Percentiles rank a stretch among this genome's conserved stretches.
Evolutionary conservation across 2,113 vertebrate species (phyloP).

Genomic region (Psephotus haematonotus): DNA sequence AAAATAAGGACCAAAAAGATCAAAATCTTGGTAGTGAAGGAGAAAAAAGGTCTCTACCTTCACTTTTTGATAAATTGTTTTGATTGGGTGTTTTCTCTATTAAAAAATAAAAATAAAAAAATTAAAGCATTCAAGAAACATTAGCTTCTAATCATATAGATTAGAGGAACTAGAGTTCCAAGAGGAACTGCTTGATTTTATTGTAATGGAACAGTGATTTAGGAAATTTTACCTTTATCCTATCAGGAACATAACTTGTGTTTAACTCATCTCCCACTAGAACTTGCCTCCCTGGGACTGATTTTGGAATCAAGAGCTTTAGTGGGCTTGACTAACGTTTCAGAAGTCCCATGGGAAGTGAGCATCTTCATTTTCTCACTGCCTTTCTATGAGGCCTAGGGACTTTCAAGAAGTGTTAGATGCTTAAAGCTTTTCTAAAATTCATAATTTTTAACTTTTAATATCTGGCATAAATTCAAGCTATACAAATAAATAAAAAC

Average conservation of each 20-base stretch:
- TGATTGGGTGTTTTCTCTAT: background rate
- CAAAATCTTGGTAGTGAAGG: background rate
- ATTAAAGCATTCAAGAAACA: background rate
- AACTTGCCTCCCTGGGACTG: background rate
- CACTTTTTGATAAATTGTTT: background rate
- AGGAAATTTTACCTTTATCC: background rate
- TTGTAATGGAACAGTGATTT: background rate
- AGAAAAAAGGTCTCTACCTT: background rate
- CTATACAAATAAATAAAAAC: background rate
- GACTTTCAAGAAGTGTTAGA: background rate
- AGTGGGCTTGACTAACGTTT: background rate
- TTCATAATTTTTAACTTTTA: background rate
- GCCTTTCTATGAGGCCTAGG: background rate
- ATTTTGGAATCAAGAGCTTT: background rate
- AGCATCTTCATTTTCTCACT: background rate
- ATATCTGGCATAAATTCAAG: background rate
- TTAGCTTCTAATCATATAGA: background rate
- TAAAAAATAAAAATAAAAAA: background rate
- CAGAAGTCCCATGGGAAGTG: background rate
- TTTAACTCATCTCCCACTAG: background rate
- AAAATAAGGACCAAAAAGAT: background rate
- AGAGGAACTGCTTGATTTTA: conserved; percentile 4
- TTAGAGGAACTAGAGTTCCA: too few species aligned
- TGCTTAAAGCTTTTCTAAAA: background rate
- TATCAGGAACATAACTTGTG: background rate